These are phyloP conservation scores for Drosophila neoperkinsi DNA, from an alignment of 2,888 invertebrate species.

Conservation along the genomic window DNA sequence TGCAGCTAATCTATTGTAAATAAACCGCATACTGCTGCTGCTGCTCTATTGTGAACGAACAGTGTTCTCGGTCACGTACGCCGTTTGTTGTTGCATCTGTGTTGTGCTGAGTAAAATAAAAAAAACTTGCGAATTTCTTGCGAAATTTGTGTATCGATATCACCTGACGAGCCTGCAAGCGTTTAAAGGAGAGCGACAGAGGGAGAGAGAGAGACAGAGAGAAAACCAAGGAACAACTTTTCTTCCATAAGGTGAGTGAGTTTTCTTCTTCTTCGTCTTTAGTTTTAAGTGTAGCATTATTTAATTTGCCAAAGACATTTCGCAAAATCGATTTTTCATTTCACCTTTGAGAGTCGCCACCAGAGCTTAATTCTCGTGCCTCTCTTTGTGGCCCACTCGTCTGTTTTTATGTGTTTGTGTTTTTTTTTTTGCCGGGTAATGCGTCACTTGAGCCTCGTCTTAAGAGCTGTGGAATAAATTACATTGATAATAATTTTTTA, in stretches of 20 bases:
- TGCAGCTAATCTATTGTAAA: slow-evolving; percentile 71
- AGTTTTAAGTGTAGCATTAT: slow-evolving; percentile 13
- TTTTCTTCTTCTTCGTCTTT: slow-evolving; percentile 11
- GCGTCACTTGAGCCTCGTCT: slow-evolving; percentile 31
- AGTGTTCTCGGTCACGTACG: slow-evolving; percentile 75
- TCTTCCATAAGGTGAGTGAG: slow-evolving; percentile 49
- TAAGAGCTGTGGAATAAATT: background rate
- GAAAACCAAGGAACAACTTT: background rate
- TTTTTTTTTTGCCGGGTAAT: slow-evolving; percentile 17
- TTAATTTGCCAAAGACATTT: slow-evolving; percentile 29
- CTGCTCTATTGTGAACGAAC: slow-evolving; percentile 68
- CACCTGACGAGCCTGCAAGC: slow-evolving; percentile 29
- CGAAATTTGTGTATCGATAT: slow-evolving; percentile 34
- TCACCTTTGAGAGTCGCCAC: slow-evolving; percentile 15
- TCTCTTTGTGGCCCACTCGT: slow-evolving; percentile 17
- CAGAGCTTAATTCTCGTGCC: slow-evolving; percentile 14
- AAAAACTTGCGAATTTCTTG: slow-evolving; percentile 43
- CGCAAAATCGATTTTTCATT: slow-evolving; percentile 72
- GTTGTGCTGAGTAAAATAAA: slow-evolving; percentile 32
- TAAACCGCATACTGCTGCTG: slow-evolving; percentile 54
- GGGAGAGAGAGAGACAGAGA: background rate
- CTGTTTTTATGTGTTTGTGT: background rate
- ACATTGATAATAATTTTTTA: slow-evolving; percentile 1
- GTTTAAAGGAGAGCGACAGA: slow-evolving; percentile 18
- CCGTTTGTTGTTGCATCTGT: slow-evolving; percentile 63